A percentile compares a stretch with the other conserved stretches of the same genome.
phyloP scores from a whole-genome alignment of 2,888 invertebrate species.

The Caenorhabditis drosophilae region DNA sequence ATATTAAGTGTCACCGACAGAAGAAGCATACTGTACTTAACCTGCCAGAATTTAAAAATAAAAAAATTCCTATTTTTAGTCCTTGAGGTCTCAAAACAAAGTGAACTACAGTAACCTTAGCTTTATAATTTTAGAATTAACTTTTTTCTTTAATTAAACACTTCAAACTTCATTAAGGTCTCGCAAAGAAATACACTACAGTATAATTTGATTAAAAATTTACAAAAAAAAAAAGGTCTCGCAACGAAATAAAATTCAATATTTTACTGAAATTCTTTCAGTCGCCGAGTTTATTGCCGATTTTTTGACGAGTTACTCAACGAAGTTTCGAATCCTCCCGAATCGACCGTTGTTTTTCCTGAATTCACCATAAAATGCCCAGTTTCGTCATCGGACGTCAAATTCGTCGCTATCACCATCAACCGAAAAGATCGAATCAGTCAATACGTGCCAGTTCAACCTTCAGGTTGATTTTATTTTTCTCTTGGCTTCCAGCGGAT shows the following conservation, averaged over 20 bases:
- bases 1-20: no score
- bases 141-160: no score
- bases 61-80: background rate
- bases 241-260: no score
- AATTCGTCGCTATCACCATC: conserved; percentile 21
- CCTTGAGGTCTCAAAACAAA: background rate
- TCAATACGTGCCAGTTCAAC: background rate
- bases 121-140: background rate
- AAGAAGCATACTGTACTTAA: background rate
- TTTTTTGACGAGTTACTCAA: conserved; percentile 34
- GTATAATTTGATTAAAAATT: no score
- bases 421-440: conserved; percentile 21
- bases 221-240: no score
- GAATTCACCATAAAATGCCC: conserved; percentile 38
- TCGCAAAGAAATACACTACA: no score
- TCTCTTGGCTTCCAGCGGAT: no score
- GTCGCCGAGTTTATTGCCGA: conserved; percentile 44
- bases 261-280: no score
- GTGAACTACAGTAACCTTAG: background rate
- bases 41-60: background rate
- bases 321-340: no score
- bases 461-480: background rate
- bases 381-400: conserved; percentile 1
- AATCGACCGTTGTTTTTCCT: conserved; percentile 33
- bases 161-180: no score